phyloP scores from a whole-genome alignment of 2,888 invertebrate species.

The Temnothorax unifasciatus region DNA sequence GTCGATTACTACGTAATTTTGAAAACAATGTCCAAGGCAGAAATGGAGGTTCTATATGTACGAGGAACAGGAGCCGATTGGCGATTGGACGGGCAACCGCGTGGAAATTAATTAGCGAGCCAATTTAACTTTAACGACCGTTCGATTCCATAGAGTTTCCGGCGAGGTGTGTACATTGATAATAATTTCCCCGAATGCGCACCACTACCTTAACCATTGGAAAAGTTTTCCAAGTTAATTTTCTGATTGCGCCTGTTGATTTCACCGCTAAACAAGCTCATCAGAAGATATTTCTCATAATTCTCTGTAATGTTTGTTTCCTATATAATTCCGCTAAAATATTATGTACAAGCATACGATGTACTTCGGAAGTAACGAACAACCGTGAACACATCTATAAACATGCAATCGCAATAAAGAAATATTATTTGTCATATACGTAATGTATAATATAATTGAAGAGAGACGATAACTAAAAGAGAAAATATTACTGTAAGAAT shows the following conservation, averaged over 20 bases:
- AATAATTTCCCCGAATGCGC: conserved; percentile 78
- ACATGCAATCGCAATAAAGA: not conserved
- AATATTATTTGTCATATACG: not conserved
- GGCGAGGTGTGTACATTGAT: conserved; percentile 78
- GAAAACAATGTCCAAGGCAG: conserved; percentile 56
- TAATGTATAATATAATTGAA: not conserved
- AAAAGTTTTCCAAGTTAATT: conserved; percentile 76
- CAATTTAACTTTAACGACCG: conserved; percentile 83
- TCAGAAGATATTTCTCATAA: not conserved
- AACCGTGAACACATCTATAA: not conserved
- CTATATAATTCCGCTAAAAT: not conserved
- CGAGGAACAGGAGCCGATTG: conserved; percentile 60
- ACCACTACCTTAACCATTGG: conserved; percentile 61
- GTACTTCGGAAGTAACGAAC: not conserved
- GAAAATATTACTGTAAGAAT: conserved; percentile 17
- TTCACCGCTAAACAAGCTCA: conserved; percentile 57
- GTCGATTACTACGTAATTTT: conserved; percentile 35
- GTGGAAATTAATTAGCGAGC: conserved; percentile 83
- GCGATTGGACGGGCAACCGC: conserved; percentile 71
- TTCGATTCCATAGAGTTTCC: conserved; percentile 76
- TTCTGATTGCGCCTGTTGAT: conserved; percentile 77
- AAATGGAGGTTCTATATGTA: conserved; percentile 23
- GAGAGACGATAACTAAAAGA: not conserved
- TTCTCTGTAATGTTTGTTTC: conserved; percentile 2
- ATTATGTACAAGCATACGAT: not conserved